These are phyloP conservation scores for Paramacrobiotus metropolitanus DNA, from an alignment of 1,140 invertebrate genomes.

Conservation along the genomic window DNA sequence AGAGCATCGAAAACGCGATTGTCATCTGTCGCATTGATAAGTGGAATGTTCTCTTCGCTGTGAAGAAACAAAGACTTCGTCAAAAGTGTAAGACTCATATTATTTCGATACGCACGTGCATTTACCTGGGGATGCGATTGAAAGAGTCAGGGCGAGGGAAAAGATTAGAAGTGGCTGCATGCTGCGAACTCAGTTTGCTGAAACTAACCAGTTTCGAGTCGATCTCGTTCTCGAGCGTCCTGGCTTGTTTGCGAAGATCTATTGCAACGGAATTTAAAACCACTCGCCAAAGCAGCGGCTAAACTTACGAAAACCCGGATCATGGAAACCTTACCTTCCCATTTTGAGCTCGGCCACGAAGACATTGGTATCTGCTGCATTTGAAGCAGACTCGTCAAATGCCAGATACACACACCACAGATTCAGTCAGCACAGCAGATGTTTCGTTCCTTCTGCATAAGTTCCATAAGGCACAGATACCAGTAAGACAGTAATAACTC, in stretches of 20 bases:
- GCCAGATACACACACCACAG: too few species aligned
- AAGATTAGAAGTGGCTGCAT: too few species aligned
- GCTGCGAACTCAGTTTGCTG: conserved; percentile 58
- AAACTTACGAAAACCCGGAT: neutral
- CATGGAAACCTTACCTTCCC: neutral
- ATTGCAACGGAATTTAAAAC: conserved; percentile 11
- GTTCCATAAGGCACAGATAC: too few species aligned
- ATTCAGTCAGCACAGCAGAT: too few species aligned
- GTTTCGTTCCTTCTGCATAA: too few species aligned
- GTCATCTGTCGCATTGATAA: conserved; percentile 38
- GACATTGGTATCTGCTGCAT: neutral
- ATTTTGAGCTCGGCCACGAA: neutral
- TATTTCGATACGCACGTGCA: too few species aligned
- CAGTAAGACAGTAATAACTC: too few species aligned
- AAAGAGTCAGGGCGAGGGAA: too few species aligned
- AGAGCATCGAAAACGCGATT: conserved; percentile 79
- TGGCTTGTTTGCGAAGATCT: conserved; percentile 77
- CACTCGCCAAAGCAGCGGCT: neutral
- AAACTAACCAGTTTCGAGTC: conserved; percentile 82
- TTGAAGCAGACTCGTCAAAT: too few species aligned
- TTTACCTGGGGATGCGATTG: too few species aligned
- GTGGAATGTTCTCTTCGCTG: conserved; percentile 57
- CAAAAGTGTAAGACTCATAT: too few species aligned
- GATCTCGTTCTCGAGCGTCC: conserved; percentile 83
- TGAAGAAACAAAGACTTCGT: too few species aligned